A percentile compares a stretch with the other conserved stretches of the same genome.
These are phyloP conservation scores for roundworm (Caenorhabditis elegans) DNA, from an alignment of 1,140 invertebrate species.

Conservation along the genomic window DNA sequence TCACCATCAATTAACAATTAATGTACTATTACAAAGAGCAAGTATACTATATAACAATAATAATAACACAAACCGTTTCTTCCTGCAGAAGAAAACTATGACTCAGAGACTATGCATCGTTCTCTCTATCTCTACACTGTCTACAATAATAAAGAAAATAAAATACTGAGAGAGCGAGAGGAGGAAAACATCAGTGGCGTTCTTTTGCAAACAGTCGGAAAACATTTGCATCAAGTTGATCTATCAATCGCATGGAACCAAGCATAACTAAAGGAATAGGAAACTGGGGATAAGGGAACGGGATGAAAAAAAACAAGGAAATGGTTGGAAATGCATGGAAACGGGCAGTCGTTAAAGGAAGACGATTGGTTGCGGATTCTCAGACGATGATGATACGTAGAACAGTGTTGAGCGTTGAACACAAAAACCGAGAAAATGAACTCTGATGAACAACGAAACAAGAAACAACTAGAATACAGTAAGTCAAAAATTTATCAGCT, in stretches of 20 bases:
- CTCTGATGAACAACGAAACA: neutral
- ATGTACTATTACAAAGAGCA: no score
- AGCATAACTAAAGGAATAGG: neutral
- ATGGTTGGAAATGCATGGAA: conserved; percentile 33
- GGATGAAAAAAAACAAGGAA: neutral
- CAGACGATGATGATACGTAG: neutral
- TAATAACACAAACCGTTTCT: no score
- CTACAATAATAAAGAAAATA: conserved; percentile 6
- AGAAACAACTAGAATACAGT: neutral
- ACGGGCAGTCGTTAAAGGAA: neutral
- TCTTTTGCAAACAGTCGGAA: conserved; percentile 22
- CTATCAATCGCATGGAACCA: neutral
- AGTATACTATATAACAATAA: no score
- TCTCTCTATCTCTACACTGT: neutral
- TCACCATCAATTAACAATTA: no score
- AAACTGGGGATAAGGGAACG: neutral
- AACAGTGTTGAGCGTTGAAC: neutral
- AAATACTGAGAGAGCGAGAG: neutral
- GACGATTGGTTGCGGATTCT: neutral
- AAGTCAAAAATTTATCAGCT: neutral
- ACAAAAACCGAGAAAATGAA: neutral
- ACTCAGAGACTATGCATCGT: no score
- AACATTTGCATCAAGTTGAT: conserved; percentile 28
- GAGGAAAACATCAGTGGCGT: neutral
- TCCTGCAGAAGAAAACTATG: no score